Base-by-base conservation (phyloP, 2,888 invertebrate genomes). In the Drosophila peninsularis region DNA sequence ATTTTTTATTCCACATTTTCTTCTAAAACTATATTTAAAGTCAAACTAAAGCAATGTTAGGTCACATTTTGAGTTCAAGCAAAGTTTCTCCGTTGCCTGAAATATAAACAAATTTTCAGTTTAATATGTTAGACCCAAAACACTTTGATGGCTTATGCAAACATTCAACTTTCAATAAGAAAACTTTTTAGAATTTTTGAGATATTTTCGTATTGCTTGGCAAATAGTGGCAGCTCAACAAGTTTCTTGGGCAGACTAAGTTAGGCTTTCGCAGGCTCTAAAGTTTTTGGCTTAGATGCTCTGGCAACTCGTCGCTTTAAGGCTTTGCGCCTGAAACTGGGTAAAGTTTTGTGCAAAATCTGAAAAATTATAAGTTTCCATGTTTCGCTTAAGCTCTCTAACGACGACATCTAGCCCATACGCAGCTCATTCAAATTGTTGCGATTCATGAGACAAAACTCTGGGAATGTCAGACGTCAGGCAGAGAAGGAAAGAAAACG, bases 211-310 rank as follows among this genome's bases (percentile, higher is more conserved):
- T n/a, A n/a, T 27, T 2, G 27, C 45, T n/a, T 45, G 45, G 24
- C 2, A 47, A 47, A 47, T 47, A 47, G 45, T 47, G 30, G 14
- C 10, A 10, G 27, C 45, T 45, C 45, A 45, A 45, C 45, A 45
- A 47, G 45, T 47, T 47, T n/a, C 17, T 6, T 10, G 45, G 17
- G 5, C 14, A 24, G 44, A n/a, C n/a, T 9, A 24, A 9, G 1
- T 47, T 6, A n/a, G 27, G 45, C 45, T 2, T 10, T 11, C 11
- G 6, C 45, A 45, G 11, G n/a, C 27, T n/a, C 5, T 27, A 27
- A n/a, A 24, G 21, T 45, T 24, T n/a, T 27, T 27, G n/a, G 44
- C 24, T 44, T 24, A 44, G 44, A 24, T 24, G n/a, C 4, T 24
- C 14, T 27, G n/a, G 37, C 39, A 39, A 10, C 39, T 39, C 4